A percentile compares a stretch with the other conserved stretches of the same genome.
Conservation (phyloP, 2,888 invertebrate species). For the Drosophila eohydei region DNA sequence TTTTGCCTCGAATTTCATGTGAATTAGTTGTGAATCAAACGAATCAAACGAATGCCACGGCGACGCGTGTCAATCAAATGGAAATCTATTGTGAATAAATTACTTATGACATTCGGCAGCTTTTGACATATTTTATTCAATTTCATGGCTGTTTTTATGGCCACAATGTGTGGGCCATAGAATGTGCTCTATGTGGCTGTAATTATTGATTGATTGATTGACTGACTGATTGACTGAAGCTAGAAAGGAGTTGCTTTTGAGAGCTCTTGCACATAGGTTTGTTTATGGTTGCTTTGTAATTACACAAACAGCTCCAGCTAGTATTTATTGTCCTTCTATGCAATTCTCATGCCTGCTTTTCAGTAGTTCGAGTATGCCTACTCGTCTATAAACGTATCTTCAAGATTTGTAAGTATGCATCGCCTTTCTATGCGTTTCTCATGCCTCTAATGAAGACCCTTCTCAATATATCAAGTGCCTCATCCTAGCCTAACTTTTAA, state of each 20-base stretch:
- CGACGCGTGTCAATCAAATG: constrained; percentile 76
- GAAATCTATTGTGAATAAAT: constrained; percentile 75
- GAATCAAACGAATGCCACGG: constrained; percentile 60
- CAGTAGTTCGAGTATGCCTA: not conserved
- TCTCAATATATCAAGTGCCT: not conserved
- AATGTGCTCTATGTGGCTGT: not conserved
- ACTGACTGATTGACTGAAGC: not conserved
- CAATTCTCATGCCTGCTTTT: not conserved
- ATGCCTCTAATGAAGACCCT: not conserved
- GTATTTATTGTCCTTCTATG: not conserved
- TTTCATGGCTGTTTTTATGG: constrained; percentile 24
- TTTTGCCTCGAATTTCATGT: constrained; percentile 57
- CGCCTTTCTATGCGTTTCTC: not conserved
- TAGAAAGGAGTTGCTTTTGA: not conserved
- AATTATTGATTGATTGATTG: constrained; percentile 1
- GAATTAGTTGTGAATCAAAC: constrained; percentile 62
- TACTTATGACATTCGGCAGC: constrained; percentile 67
- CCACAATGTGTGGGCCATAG: not conserved
- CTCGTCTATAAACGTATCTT: no score
- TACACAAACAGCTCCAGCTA: not conserved
- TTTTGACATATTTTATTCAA: constrained; percentile 63
- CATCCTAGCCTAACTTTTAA: no score
- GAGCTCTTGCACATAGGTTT: no score
- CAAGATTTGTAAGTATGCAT: not conserved
- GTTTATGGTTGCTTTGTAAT: not conserved